Conservation (phyloP, 2,113 vertebrate genomes). For the Salvator merianae region DNA sequence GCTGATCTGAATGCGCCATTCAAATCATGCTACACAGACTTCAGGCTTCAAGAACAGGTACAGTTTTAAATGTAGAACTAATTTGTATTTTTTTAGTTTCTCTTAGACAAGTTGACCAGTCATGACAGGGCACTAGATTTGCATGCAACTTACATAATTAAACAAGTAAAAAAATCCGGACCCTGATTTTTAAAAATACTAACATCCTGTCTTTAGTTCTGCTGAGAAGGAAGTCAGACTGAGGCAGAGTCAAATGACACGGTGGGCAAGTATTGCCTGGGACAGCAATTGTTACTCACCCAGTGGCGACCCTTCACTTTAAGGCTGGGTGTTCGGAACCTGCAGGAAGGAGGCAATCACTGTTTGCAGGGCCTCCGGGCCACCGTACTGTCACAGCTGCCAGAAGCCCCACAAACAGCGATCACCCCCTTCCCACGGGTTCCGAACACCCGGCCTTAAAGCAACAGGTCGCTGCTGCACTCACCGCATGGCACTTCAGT, state of each 20-base stretch:
- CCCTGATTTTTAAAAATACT: not conserved
- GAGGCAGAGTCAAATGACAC: not conserved
- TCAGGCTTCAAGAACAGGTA: slow-evolving; percentile 78
- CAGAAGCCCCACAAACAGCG: too few relatives aligned
- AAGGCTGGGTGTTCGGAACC: too few relatives aligned
- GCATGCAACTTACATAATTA: not conserved
- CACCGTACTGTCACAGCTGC: too few relatives aligned
- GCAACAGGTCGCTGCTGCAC: too few relatives aligned
- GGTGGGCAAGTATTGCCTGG: too few relatives aligned
- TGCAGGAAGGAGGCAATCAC: too few relatives aligned
- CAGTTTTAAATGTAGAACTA: slow-evolving; percentile 27
- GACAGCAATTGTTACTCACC: too few relatives aligned
- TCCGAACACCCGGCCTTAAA: too few relatives aligned
- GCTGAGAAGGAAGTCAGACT: not conserved
- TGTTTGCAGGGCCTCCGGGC: too few relatives aligned
- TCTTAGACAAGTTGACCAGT: not conserved
- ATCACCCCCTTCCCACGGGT: too few relatives aligned
- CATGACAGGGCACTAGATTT: not conserved
- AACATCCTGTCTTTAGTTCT: not conserved
- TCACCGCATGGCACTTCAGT: too few relatives aligned
- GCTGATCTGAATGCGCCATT: slow-evolving; percentile 51
- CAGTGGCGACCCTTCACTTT: too few relatives aligned
- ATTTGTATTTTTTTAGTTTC: not conserved
- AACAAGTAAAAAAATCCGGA: not conserved
- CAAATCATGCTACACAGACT: slow-evolving; percentile 69